phyloP scores from a whole-genome alignment of 1,140 invertebrate species.

The Polypedilum vanderplanki region DNA sequence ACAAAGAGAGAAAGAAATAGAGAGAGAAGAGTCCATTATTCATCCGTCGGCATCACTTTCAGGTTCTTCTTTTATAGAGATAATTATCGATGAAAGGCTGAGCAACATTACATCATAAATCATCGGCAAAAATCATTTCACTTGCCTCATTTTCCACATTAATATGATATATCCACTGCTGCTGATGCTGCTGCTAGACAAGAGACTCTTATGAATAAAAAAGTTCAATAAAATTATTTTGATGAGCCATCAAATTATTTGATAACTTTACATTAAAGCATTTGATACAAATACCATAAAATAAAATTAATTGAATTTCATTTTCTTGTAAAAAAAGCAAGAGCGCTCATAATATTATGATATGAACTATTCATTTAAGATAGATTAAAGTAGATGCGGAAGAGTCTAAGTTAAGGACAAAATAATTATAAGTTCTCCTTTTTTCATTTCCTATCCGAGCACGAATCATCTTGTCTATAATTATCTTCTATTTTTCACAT shows the following conservation, averaged over 20 bases:
- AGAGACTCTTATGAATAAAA: no score
- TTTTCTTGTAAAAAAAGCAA: no score
- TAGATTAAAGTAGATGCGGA: no score
- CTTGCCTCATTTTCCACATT: background rate
- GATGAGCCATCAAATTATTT: background rate
- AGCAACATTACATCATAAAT: constrained; percentile 17
- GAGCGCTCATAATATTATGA: no score
- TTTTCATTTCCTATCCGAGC: no score
- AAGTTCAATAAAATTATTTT: constrained; percentile 3
- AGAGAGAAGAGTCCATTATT: constrained; percentile 17
- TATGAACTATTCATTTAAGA: no score
- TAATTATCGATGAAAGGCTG: constrained; percentile 28
- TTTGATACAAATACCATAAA: background rate
- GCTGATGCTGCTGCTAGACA: background rate
- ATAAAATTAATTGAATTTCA: no score
- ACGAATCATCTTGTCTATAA: no score
- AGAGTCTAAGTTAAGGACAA: no score
- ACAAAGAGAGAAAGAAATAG: background rate
- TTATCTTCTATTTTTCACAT: no score
- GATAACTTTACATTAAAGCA: background rate
- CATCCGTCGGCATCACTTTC: constrained; percentile 7
- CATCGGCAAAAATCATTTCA: constrained; percentile 16
- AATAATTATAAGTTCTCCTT: no score
- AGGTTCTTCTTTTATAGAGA: constrained; percentile 17
- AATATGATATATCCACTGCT: background rate